Evolutionary conservation across 1,140 invertebrate genomes (phyloP).

Genomic region (Oncopeltus fasciatus): DNA sequence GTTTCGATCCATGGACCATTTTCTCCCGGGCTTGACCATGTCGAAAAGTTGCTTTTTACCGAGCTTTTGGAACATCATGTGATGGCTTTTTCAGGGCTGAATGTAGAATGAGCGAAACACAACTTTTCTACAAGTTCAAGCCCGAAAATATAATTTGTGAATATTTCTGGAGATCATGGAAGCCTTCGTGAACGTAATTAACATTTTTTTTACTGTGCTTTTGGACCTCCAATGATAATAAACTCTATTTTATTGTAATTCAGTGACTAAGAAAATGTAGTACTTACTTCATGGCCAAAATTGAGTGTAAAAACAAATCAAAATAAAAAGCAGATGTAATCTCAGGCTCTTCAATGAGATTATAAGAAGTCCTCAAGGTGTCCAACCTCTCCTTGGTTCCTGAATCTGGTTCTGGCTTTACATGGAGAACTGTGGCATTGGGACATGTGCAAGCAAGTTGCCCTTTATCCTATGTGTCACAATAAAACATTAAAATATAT

Average conservation of each 20-base stretch:
- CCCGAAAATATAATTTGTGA: too few relatives aligned
- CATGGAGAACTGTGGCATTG: conserved; percentile 50
- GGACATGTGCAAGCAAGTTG: conserved; percentile 48
- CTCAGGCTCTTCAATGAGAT: conserved; percentile 50
- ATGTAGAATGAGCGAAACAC: too few relatives aligned
- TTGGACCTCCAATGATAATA: neutral
- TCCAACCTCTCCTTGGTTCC: conserved; percentile 42
- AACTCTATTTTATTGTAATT: neutral
- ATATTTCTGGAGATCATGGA: too few relatives aligned
- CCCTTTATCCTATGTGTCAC: conserved; percentile 45
- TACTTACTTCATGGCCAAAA: conserved; percentile 56
- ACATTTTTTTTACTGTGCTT: conserved; percentile 1
- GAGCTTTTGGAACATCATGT: too few relatives aligned
- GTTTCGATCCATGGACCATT: too few relatives aligned
- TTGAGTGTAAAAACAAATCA: conserved; percentile 56
- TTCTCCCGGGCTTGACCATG: too few relatives aligned
- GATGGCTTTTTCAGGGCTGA: too few relatives aligned
- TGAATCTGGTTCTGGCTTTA: conserved; percentile 46
- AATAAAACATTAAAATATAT: neutral
- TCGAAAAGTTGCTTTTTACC: too few relatives aligned
- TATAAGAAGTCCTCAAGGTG: conserved; percentile 50
- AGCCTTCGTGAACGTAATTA: too few relatives aligned
- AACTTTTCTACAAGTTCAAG: too few relatives aligned
- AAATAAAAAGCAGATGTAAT: conserved; percentile 73
- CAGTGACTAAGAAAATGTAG: neutral